Evolutionary conservation across 2,797 vertebrate genomes (phyloP), one percentile per base, ranked within the genome.

Genomic region (Liasis olivaceus): DNA sequence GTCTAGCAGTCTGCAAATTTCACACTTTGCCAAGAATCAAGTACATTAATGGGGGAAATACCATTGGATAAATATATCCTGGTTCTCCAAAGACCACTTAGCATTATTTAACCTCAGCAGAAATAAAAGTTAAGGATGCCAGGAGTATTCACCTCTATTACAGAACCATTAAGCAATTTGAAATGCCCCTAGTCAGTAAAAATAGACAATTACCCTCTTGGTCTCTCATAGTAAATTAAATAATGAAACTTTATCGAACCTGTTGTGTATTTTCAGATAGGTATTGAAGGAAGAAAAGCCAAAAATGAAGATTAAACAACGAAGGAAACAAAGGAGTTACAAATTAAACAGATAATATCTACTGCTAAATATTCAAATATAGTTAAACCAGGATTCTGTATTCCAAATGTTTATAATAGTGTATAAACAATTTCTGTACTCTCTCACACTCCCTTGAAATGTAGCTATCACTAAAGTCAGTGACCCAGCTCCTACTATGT

Each of bases 291-390:
- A 62, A 89, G 60, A 58, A 86, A 47, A 24, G n/a, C 63, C 85
- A 51, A 84, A 95, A 93, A 91, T 90, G 17, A 81, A 95, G 92
- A 87, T 92, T 26, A 92, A 56, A 69, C 17, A 86, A 64, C 12
- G 90, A 85, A 95, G 85, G 17, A 90, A 93, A 93, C 85, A 63
- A 85, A 26, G n/a, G 14, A 92, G 28, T 47, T 94, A 85, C 92
- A 95, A 94, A 92, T 89, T 94, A 95, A 95, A 90, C 63, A 92
- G 85, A 89, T 84, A 24, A 58, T 64, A 63, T 2, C 47, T 42
- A 91, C 58, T 88, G 81, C 69, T 91, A 89, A 87, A 93, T 96
- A 92, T 64, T n/a, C 9, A 4, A 54, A 36, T 62, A 51, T 47
- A 0, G 0, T 72, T 94, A 81, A 93, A 89, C 63, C 1, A 66